Conservation (phyloP, 2,888 invertebrate species). For the Volucella zonaria region DNA sequence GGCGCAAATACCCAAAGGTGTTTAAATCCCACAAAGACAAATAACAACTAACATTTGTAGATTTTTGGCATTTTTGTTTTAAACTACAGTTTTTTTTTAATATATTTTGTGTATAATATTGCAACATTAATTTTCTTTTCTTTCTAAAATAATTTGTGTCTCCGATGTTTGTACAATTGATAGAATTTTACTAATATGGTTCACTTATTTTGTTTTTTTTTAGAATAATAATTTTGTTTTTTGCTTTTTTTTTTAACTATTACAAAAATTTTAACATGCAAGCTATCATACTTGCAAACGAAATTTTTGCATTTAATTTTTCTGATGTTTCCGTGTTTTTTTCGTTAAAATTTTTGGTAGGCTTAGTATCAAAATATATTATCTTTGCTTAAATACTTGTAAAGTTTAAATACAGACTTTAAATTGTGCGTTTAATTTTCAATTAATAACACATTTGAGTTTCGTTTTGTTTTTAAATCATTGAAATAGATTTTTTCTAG, state of each 20-base stretch:
- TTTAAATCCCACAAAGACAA: neutral
- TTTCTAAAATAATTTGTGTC: conserved; percentile 17
- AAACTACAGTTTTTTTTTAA: conserved; percentile 40
- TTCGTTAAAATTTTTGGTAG: neutral
- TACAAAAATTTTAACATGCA: conserved; percentile 54
- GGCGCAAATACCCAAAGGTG: no score
- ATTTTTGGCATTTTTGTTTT: conserved; percentile 61
- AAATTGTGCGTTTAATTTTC: conserved; percentile 69
- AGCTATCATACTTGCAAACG: conserved; percentile 44
- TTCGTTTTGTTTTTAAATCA: conserved; percentile 11
- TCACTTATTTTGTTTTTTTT: conserved; percentile 2
- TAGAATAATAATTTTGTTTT: conserved; percentile 45
- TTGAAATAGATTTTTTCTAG: conserved; percentile 2
- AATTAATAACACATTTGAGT: conserved; percentile 42
- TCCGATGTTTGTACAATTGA: conserved; percentile 58
- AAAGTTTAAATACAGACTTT: conserved; percentile 46
- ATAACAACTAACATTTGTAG: neutral
- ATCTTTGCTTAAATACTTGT: conserved; percentile 53
- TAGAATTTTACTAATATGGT: conserved; percentile 23
- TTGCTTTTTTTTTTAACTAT: conserved; percentile 23
- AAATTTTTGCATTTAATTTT: conserved; percentile 10
- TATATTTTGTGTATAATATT: conserved; percentile 63
- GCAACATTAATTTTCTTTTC: conserved; percentile 29
- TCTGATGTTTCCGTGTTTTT: conserved; percentile 11
- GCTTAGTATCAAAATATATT: conserved; percentile 67